Evolutionary conservation across 2,113 vertebrate genomes (phyloP), one percentile per base, ranked within the genome.

Genomic region (Geococcyx californianus): DNA sequence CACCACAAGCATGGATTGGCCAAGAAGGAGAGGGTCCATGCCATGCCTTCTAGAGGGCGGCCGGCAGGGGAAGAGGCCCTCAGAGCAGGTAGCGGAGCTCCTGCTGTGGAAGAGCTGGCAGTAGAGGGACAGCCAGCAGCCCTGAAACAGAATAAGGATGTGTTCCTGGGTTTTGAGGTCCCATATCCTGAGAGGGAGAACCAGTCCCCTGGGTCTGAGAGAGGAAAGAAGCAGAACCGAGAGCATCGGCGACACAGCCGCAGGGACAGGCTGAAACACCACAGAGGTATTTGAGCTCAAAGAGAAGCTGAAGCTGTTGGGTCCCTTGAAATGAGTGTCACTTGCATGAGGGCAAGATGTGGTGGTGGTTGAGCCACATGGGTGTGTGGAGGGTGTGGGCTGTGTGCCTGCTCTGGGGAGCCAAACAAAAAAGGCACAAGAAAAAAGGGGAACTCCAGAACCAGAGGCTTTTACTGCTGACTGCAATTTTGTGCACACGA

Each of bases 161-260:
- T 64, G 45, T 97, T 98, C 38, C 92, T 96, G 89, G 97, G 97
- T 8, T 91, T 97, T 77, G 98, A 98, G 23, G 80, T 95, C 78
- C 97, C 97, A 0, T 90, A 98, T 52, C 95, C 97, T 0, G 94
- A 94, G 34, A 97, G 95, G 73, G 98, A 98, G 33, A 98, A 98
- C 90, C 97, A 97, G 36, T 96, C 98, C 8, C 96, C 97, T 1
- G 98, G 98, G 15, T 94, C 97, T 24, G 98, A 98, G 79, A 99
- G 98, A 77, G 98, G 96, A 8, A 98, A 97, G 96, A 99, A 98
- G 44, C 98, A 98, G 5, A 95, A 97, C 94, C 97, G 97, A 91
- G 98, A 98, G 68, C 98, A 98, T 18, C 98, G 98, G 56, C 97
- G 98, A 4, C 98, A 98, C 11, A 98, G 94, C 74, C 98, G 99